These are phyloP conservation scores for Dysidea cf. avara DNA, from an alignment of 37 sponge, comb jelly and placozoan species.

Conservation along the genomic window DNA sequence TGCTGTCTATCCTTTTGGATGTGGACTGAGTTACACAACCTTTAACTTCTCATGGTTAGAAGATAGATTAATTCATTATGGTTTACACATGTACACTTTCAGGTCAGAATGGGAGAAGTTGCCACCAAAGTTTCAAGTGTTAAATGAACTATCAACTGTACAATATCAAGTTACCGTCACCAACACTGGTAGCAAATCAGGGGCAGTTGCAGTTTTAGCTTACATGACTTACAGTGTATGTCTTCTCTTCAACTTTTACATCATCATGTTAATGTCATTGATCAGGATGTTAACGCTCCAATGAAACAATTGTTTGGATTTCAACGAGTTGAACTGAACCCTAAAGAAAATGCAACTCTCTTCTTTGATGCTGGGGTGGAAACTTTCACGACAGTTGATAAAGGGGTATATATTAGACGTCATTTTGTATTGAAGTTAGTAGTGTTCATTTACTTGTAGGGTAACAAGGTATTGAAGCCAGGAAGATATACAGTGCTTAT, in stretches of 20 bases:
- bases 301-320: conserved; percentile 72
- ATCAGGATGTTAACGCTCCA: conserved; percentile 58
- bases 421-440: too few species aligned
- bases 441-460: too few species aligned
- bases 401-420: conserved; percentile 25
- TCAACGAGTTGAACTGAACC: conserved; percentile 55
- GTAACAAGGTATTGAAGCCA: too few species aligned
- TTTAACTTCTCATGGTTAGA: conserved; percentile 60
- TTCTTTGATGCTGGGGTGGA: conserved; percentile 51
- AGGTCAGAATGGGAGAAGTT: not conserved
- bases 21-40: conserved; percentile 73
- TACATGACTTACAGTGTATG: conserved; percentile 52
- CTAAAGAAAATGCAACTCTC: conserved; percentile 39
- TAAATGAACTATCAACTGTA: conserved; percentile 2
- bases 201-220: conserved; percentile 59
- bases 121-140: not conserved
- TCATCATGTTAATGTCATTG: not conserved
- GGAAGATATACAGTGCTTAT: too few species aligned
- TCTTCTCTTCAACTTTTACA: too few species aligned
- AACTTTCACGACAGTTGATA: conserved; percentile 41
- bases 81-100: too few species aligned
- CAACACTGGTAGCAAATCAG: conserved; percentile 61
- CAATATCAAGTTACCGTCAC: conserved; percentile 66
- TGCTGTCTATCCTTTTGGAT: conserved; percentile 67
- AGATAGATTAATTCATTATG: not conserved